A percentile compares a stretch with the other conserved stretches of the same genome.
Conservation (phyloP, 2,113 vertebrate genomes). For the Morone saxatilis region DNA sequence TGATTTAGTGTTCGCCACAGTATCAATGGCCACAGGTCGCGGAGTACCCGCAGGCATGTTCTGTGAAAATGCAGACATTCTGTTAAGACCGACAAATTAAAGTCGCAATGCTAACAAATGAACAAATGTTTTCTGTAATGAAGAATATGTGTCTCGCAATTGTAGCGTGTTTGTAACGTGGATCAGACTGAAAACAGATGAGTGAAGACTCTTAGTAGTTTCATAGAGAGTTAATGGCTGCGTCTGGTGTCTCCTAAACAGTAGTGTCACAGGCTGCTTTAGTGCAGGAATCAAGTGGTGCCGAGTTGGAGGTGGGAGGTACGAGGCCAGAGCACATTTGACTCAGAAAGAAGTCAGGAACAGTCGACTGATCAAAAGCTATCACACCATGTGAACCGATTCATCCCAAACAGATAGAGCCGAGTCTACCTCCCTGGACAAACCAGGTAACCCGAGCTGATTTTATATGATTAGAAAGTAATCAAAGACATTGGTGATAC, state of each 20-base stretch:
- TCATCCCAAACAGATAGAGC: slow-evolving; percentile 83
- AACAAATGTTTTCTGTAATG: too few relatives aligned
- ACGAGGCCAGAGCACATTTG: slow-evolving; percentile 63
- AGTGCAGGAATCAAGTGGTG: slow-evolving; percentile 38
- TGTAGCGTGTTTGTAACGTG: too few relatives aligned
- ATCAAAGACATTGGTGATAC: too few relatives aligned
- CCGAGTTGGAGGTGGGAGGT: slow-evolving; percentile 70
- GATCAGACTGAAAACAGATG: too few relatives aligned
- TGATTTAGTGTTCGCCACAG: background rate
- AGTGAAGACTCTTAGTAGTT: too few relatives aligned
- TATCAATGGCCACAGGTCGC: background rate
- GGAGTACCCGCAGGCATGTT: too few relatives aligned
- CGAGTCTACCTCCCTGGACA: slow-evolving; percentile 83
- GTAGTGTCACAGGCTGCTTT: slow-evolving; percentile 67
- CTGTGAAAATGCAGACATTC: background rate
- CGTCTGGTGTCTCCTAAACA: background rate
- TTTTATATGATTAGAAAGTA: too few relatives aligned
- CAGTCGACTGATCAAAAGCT: slow-evolving; percentile 67
- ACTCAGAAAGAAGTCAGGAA: slow-evolving; percentile 69
- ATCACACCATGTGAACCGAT: slow-evolving; percentile 43
- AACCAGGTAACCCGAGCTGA: slow-evolving; percentile 65
- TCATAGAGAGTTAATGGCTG: too few relatives aligned
- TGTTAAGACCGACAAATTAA: too few relatives aligned
- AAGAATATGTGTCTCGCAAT: too few relatives aligned
- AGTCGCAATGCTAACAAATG: too few relatives aligned